Base-by-base conservation (phyloP, 1,140 invertebrate genomes). In the Pinna nobilis region DNA sequence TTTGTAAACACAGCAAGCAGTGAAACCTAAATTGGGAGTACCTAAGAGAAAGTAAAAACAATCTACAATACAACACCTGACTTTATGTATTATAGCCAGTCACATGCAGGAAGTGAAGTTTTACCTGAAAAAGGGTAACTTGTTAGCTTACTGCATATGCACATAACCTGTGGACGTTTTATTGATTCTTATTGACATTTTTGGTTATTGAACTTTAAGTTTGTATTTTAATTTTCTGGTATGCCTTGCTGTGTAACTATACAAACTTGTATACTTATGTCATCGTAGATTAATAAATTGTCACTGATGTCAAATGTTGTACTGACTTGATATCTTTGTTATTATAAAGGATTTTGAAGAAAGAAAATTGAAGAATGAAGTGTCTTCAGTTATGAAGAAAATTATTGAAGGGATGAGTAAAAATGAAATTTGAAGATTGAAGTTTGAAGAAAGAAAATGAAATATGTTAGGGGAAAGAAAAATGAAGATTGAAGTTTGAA, bases 321-420 rank as follows among this genome's bases (percentile, higher is more conserved):
- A 59, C 30, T 59, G 28, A 59, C 15, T n/a, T 7, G 32, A 6
- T 35, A 35, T 59, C 55, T 59, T 59, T 59, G 37, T 33, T 18
- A 35, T 59, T 59, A 59, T 59, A 59, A 59, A n/a, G n/a, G 55
- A 33, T 30, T 59, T 32, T 35, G 55, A 59, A 59, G 55, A 59
- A 32, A 59, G 55, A 59, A 59, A 59, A 59, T 35, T 59, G 55
- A 59, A 59, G 55, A 59, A 33, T 59, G 15, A 33, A 33, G 55
- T 59, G 37, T n/a, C 55, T 59, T 59, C 55, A 59, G 50, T 59
- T 59, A 35, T 59, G 55, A 59, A 59, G 55, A 59, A 33, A 20
- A 20, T 59, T 35, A 33, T 59, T 59, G 55, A 59, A 59, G 55
- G 37, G n/a, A 35, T 59, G 55, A 59, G 37, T 35, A 59, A 35